phyloP scores from a whole-genome alignment of 2,888 invertebrate genomes.

The Meloe dianella region DNA sequence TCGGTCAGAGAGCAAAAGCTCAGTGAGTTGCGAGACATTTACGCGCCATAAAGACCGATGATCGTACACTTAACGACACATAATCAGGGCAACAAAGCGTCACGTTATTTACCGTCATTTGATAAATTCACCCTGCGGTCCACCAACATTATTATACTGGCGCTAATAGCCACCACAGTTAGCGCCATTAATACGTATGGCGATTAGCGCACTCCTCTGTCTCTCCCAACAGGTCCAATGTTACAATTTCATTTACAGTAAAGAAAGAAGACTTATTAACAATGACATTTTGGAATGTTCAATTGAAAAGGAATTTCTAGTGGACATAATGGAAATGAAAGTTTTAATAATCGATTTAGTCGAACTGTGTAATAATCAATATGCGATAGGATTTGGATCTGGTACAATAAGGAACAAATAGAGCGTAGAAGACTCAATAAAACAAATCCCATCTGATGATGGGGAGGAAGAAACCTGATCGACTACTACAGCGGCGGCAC shows the following conservation, averaged over 20 bases:
- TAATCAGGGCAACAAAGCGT: slow-evolving; percentile 52
- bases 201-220: slow-evolving; percentile 22
- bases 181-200: slow-evolving; percentile 32
- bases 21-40: slow-evolving; percentile 42
- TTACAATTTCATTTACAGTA: neutral
- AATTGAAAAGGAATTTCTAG: no score
- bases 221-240: neutral
- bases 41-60: slow-evolving; percentile 55
- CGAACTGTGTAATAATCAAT: slow-evolving; percentile 49
- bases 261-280: neutral
- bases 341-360: slow-evolving; percentile 26
- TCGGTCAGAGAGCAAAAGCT: slow-evolving; percentile 38
- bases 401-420: slow-evolving; percentile 60
- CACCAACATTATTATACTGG: slow-evolving; percentile 50
- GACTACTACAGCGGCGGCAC: slow-evolving; percentile 23
- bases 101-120: slow-evolving; percentile 49
- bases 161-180: slow-evolving; percentile 4
- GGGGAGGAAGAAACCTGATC: slow-evolving; percentile 35
- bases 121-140: slow-evolving; percentile 46
- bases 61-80: slow-evolving; percentile 52
- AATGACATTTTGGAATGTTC: no score
- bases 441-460: slow-evolving; percentile 59
- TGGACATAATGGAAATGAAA: no score
- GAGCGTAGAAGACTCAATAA: slow-evolving; percentile 59
- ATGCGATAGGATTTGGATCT: slow-evolving; percentile 56